These are phyloP conservation scores for Actinopyga echinites DNA, from an alignment of 53 echinoderm and acorn worm species.

Conservation along the genomic window DNA sequence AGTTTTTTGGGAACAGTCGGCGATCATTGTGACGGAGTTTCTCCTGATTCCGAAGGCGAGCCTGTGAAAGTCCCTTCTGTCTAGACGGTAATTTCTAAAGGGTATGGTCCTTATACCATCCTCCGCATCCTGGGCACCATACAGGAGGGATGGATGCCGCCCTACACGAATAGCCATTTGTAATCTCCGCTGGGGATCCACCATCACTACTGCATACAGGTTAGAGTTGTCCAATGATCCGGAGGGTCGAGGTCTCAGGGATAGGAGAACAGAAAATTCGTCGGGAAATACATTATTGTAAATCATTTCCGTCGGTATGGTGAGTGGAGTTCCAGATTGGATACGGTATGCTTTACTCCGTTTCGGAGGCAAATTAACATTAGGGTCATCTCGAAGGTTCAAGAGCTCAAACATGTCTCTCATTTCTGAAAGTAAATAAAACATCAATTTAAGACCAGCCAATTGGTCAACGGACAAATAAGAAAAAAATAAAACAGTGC, in stretches of 20 bases:
- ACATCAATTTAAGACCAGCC: background rate
- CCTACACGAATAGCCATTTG: slow-evolving; percentile 68
- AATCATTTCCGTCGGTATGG: slow-evolving; percentile 49
- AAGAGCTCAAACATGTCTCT: slow-evolving; percentile 66
- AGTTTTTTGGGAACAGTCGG: slow-evolving; percentile 62
- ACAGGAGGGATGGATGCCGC: slow-evolving; percentile 65
- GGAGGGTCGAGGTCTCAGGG: slow-evolving; percentile 54
- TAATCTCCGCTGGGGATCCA: slow-evolving; percentile 58
- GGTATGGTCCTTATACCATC: background rate
- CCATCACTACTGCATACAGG: slow-evolving; percentile 71
- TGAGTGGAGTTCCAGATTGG: slow-evolving; percentile 46
- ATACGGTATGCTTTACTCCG: slow-evolving; percentile 66
- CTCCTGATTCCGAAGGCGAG: slow-evolving; percentile 72
- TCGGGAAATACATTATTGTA: slow-evolving; percentile 67
- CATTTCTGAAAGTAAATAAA: slow-evolving; percentile 51
- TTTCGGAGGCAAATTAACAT: slow-evolving; percentile 57
- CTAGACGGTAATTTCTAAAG: slow-evolving; percentile 31
- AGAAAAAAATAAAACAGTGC: no score
- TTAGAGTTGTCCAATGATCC: slow-evolving; percentile 48
- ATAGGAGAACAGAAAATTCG: slow-evolving; percentile 80
- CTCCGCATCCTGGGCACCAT: slow-evolving; percentile 50
- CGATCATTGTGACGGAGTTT: slow-evolving; percentile 61
- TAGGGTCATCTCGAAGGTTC: slow-evolving; percentile 55
- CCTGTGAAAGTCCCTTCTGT: slow-evolving; percentile 66
- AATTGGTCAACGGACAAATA: no score